Conservation (phyloP, 2,888 invertebrate genomes). For the Tinea pellionella region DNA sequence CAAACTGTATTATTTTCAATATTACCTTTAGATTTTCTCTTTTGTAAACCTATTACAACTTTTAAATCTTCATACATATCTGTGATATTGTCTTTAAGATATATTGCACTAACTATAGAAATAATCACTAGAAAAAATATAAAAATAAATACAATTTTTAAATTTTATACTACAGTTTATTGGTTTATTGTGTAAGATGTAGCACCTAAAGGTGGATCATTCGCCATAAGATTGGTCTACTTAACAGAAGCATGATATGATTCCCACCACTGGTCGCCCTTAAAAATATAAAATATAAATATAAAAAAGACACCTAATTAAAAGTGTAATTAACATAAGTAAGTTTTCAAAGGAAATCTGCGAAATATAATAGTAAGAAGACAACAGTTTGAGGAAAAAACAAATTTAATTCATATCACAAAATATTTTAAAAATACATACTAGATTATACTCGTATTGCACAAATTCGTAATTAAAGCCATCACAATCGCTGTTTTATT, state of each 20-base stretch:
- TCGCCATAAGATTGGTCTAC: too few species aligned
- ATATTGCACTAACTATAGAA: background rate
- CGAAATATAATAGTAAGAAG: background rate
- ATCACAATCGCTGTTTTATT: background rate
- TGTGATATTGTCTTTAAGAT: background rate
- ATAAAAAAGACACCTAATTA: background rate
- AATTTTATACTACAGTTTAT: too few species aligned
- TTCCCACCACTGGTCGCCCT: too few species aligned
- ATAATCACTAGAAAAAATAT: background rate
- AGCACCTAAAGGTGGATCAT: too few species aligned
- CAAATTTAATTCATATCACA: background rate
- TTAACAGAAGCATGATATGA: too few species aligned
- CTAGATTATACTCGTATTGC: background rate
- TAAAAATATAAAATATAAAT: too few species aligned
- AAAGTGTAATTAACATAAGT: background rate
- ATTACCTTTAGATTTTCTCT: background rate
- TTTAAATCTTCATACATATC: background rate
- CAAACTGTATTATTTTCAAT: conserved; percentile 23
- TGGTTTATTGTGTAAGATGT: too few species aligned
- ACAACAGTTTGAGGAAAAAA: background rate
- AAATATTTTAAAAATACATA: background rate
- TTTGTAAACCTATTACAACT: background rate
- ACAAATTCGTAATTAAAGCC: background rate
- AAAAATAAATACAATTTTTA: background rate
- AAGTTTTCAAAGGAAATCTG: background rate